Evolutionary conservation across 2,113 vertebrate species (phyloP).

Genomic region (Trichechus manatus): DNA sequence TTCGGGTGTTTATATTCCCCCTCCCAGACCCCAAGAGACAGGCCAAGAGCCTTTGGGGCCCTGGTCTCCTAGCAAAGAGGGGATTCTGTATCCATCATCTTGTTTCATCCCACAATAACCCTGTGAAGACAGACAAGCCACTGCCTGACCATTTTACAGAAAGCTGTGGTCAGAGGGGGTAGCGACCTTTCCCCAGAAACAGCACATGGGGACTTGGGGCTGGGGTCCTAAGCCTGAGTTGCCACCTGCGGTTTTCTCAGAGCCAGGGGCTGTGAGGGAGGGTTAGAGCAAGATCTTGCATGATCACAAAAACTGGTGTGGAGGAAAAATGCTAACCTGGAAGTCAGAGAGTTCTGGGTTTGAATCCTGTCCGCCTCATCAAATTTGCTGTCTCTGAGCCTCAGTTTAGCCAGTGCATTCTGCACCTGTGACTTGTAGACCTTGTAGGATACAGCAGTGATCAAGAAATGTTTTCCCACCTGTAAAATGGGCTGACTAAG

Average conservation of each 20-base stretch:
- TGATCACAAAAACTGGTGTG: not conserved
- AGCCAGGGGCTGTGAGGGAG: not conserved
- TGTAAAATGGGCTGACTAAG: not conserved
- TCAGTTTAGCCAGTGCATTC: not conserved
- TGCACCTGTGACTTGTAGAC: not conserved
- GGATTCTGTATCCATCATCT: not conserved
- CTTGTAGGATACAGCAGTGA: not conserved
- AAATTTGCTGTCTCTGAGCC: not conserved
- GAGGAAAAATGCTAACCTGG: not conserved
- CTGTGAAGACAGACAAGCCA: not conserved
- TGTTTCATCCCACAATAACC: not conserved
- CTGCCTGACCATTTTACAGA: not conserved
- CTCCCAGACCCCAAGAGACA: not conserved
- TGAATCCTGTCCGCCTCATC: not conserved
- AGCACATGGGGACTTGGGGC: not conserved
- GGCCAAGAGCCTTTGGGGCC: not conserved
- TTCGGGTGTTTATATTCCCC: not conserved
- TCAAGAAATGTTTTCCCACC: not conserved
- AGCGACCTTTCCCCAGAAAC: not conserved
- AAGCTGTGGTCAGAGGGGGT: not conserved
- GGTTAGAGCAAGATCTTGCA: not conserved
- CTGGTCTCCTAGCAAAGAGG: not conserved
- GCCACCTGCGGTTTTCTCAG: not conserved
- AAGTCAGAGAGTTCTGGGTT: not conserved
- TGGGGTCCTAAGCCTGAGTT: not conserved